These are phyloP conservation scores for Mus pahari DNA, from an alignment of 2,113 vertebrate genomes.

Conservation along the genomic window DNA sequence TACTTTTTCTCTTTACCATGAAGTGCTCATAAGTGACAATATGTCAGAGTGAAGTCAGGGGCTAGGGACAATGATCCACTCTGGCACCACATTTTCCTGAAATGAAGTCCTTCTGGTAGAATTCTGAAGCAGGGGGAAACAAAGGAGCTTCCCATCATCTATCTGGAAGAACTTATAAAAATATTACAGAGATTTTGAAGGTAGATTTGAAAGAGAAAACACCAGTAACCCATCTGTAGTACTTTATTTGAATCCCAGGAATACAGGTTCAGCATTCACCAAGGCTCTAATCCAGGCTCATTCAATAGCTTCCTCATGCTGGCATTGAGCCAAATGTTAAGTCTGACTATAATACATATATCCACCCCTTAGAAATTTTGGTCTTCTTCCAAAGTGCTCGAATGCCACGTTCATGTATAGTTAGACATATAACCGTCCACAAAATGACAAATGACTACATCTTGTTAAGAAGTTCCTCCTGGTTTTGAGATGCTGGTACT, in stretches of 20 bases:
- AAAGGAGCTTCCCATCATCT: background rate
- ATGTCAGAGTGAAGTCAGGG: background rate
- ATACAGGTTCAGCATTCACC: background rate
- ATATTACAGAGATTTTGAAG: background rate
- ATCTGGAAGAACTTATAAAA: background rate
- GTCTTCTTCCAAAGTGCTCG: constrained; percentile 34
- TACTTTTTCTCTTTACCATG: background rate
- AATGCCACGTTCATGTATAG: background rate
- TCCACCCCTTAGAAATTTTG: background rate
- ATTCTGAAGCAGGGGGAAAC: background rate
- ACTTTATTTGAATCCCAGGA: constrained; percentile 31
- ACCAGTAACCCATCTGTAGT: background rate
- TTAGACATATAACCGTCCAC: constrained; percentile 46
- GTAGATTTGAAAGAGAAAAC: constrained; percentile 1
- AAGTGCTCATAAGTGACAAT: background rate
- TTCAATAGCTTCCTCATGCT: background rate
- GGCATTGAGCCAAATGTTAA: background rate
- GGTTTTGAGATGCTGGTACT: constrained; percentile 41
- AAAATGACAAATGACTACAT: constrained; percentile 8
- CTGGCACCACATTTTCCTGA: background rate
- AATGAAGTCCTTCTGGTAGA: constrained; percentile 33
- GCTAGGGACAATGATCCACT: background rate
- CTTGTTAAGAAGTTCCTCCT: constrained; percentile 54
- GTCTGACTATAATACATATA: background rate
- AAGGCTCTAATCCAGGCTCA: background rate